These are phyloP conservation scores for Simalia tracyae DNA, from an alignment of 2,797 vertebrate species.

Conservation along the genomic window DNA sequence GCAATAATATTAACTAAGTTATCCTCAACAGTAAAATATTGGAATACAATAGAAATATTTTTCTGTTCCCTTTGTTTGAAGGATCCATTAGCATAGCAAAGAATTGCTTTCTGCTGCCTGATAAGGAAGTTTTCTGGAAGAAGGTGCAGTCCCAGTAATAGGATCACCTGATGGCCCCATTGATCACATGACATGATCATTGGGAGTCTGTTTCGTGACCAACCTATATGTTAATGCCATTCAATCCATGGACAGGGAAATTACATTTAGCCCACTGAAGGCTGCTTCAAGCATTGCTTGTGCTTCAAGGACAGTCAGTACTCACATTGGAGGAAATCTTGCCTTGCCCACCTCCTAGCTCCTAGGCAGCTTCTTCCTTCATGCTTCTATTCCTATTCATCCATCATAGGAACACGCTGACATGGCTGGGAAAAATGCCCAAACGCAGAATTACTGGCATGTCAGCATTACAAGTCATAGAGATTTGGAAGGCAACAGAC, in stretches of 20 bases:
- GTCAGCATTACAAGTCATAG: neutral
- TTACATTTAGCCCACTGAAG: too few species aligned
- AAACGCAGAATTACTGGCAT: neutral
- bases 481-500: neutral
- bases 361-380: neutral
- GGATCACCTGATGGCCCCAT: neutral
- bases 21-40: neutral
- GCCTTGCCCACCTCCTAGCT: neutral
- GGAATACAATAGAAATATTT: neutral
- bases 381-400: neutral
- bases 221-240: neutral
- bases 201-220: neutral
- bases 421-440: neutral
- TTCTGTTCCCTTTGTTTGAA: neutral
- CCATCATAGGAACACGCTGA: neutral
- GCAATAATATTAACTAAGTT: neutral
- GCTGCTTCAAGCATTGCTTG: neutral
- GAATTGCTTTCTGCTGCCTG: neutral
- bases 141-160: neutral
- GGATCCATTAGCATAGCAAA: neutral
- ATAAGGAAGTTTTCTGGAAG: neutral
- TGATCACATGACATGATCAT: neutral
- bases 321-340: neutral
- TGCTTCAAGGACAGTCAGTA: neutral
- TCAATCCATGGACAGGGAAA: too few species aligned